Evolutionary conservation across 2,797 vertebrate genomes (phyloP), one percentile per base, ranked within the genome.

Genomic region (Catamblyrhynchus diadema): DNA sequence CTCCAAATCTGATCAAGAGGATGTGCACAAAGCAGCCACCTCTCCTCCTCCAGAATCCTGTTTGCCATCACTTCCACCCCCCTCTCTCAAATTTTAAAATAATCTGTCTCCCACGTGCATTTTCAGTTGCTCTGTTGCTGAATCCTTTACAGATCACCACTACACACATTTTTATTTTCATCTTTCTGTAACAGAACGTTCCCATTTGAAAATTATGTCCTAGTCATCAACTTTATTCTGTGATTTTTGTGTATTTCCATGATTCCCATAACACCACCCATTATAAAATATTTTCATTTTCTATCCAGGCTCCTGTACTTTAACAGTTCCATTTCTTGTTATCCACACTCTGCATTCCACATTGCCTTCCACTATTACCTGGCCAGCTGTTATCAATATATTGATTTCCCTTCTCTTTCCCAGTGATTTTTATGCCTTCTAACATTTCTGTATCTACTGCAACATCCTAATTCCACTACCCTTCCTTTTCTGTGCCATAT

Each of bases 121-220:
- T 82, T 82, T 60, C 51, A 90, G 75, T 30, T 27, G 42, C 32
- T 53, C 24, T 65, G 6, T 21, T 45, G 41, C 45, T 80, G 59
- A 66, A 71, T 21, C 37, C 57, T 83, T 44, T 30, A 84, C 20
- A 51, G 50, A 28, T 66, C 64, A 37, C 30, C 28, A n/a, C 32
- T 28, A 16, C 28, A 50, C 12, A 6, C 12, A 20, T 19, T 73
- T 59, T 50, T 17, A 82, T 50, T 70, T 77, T 37, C 44, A 41
- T 27, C 57, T 51, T 48, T 45, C 77, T 2, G 0, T 18, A 85
- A 60, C 3, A 11, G 20, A 95, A 61, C 0, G 0, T 13, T 57
- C 17, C 37, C 16, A 35, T 50, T 75, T 27, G 22, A 80, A 80
- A 88, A 57, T 28, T 21, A 64, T 0, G 1, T 28, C 47, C 59